These are phyloP conservation scores for Pangasius mekongensis DNA, from an alignment of 2,797 vertebrate species.

Conservation along the genomic window DNA sequence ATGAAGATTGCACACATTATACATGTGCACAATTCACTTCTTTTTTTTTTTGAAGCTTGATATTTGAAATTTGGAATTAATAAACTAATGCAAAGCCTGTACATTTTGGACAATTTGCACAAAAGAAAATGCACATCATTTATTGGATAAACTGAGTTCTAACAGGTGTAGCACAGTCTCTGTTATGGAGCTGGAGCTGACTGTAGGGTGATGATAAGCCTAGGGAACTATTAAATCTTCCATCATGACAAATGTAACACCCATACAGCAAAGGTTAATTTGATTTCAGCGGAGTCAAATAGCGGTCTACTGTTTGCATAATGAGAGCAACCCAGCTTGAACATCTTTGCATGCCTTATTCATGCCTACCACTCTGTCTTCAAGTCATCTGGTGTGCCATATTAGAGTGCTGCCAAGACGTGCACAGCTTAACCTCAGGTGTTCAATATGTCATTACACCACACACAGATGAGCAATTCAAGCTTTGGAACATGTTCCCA, in stretches of 20 bases:
- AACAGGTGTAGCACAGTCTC: not conserved
- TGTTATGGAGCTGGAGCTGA: not conserved
- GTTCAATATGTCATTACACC: not conserved
- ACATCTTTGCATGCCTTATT: conserved; percentile 5
- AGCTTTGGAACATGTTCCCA: not conserved
- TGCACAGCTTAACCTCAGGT: not conserved
- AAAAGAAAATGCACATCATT: not conserved
- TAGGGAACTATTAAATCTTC: not conserved
- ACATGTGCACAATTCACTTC: not conserved
- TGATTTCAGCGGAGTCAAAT: not conserved
- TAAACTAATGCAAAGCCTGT: not conserved
- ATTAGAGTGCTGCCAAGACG: not conserved
- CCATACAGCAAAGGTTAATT: not conserved
- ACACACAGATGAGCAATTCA: conserved; percentile 10
- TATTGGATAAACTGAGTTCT: not conserved
- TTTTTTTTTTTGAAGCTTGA: not conserved
- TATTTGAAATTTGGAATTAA: not conserved
- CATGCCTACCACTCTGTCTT: not conserved
- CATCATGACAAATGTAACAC: not conserved
- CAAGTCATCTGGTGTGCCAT: not conserved
- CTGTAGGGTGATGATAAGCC: not conserved
- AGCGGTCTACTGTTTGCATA: conserved; percentile 16
- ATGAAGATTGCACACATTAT: not conserved
- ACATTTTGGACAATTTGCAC: not conserved
- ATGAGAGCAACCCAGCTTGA: conserved; percentile 2